Base-by-base conservation (phyloP, 92 coral and sea anemone genomes). In the Epizoanthus scotinus region DNA sequence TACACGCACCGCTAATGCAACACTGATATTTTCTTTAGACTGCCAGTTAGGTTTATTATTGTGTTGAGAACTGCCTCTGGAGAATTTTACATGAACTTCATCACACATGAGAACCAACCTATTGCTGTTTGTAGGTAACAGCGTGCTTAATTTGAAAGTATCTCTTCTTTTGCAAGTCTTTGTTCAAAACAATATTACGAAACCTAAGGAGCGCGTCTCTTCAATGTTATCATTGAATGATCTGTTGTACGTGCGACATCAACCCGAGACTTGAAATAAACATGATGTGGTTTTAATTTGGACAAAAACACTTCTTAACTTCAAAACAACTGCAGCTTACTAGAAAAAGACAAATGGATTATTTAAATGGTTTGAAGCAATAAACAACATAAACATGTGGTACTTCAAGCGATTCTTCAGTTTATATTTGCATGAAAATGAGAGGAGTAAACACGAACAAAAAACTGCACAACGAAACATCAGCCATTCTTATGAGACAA, bases 361-460 rank as follows among this genome's bases (percentile, higher is more conserved):
- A 75, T 55, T 60, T 59, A 75, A 58, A 75, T 58, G 68, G 67
- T 47, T 36, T 22, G 19, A 75, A 59, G 68, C 25, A 59, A 75
- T 22, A 75, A 75, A 75, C 81, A 75, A 75, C 26, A 19, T 58
- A 59, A 75, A 75, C 81, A 75, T 75, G 67, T 60, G 81, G 40
- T 38, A 26, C 59, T 40, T 73, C 64, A 75, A 36, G 56, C 34
- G 2, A 60, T 36, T 75, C 21, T 58, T 53, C 24, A 21, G 13
- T 24, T 5, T 8, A 20, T 26, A 75, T 75, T 75, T 75, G 68
- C 81, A 75, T 75, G n/a, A 58, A 75, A 75, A 75, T 59, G n/a
- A 14, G 12, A 29, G 81, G 31, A 38, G 58, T 12, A 75, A 75
- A 75, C 81, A 75, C 55, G 57, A 75, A 75, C 67, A 25, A 22